Conservation (phyloP, 2,888 invertebrate species). For the Eupithecia vulgata region DNA sequence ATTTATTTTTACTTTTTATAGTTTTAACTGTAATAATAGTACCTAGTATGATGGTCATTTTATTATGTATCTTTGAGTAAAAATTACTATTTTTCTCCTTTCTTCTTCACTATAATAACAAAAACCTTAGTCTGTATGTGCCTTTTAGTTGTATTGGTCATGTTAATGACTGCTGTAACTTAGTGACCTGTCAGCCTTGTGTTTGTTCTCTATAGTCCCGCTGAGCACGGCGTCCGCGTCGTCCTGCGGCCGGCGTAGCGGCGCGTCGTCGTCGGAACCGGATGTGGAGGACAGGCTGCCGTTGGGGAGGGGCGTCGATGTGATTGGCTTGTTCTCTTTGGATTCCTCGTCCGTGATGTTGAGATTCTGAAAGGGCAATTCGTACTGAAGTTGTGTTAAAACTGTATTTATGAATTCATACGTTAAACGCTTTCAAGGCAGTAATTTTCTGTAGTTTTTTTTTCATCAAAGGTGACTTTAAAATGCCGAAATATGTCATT, state of each 20-base stretch:
- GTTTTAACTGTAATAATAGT: too few relatives aligned
- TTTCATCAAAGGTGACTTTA: too few relatives aligned
- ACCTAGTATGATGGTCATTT: too few relatives aligned
- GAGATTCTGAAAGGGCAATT: constrained; percentile 54
- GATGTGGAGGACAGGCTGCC: constrained; percentile 66
- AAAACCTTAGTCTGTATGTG: too few relatives aligned
- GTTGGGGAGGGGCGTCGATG: constrained; percentile 75
- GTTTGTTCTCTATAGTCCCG: constrained; percentile 57
- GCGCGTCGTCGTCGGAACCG: constrained; percentile 73
- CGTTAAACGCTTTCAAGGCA: too few relatives aligned
- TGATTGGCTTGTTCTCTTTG: constrained; percentile 81
- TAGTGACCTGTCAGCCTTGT: constrained; percentile 58
- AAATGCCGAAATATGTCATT: too few relatives aligned
- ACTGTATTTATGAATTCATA: too few relatives aligned
- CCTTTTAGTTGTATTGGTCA: background rate
- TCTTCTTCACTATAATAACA: too few relatives aligned
- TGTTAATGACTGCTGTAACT: background rate
- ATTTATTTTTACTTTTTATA: too few relatives aligned
- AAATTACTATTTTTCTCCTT: too few relatives aligned
- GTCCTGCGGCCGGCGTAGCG: constrained; percentile 64
- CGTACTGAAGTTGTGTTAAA: constrained; percentile 17
- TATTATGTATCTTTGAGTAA: too few relatives aligned
- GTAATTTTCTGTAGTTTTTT: too few relatives aligned
- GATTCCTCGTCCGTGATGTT: constrained; percentile 80
- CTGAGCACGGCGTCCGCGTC: constrained; percentile 59